Evolutionary conservation across 1,140 invertebrate species (phyloP).

Genomic region (Ladona fulva): DNA sequence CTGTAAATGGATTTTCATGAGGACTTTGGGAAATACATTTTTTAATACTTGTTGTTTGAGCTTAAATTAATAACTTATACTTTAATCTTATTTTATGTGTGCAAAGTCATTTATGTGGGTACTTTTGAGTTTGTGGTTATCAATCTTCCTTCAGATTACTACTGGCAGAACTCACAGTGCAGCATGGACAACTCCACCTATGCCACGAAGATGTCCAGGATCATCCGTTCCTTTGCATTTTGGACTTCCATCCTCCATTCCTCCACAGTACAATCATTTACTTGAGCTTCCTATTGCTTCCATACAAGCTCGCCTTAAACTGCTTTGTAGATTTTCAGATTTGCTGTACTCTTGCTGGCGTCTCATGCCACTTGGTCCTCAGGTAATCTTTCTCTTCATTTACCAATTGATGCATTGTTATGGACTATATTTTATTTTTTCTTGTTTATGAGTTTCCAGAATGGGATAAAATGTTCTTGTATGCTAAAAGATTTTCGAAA

Average conservation of each 20-base stretch:
- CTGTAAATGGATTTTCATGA: too few relatives aligned
- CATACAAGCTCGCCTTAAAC: slow-evolving; percentile 45
- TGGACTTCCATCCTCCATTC: slow-evolving; percentile 44
- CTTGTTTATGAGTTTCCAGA: too few relatives aligned
- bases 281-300: slow-evolving; percentile 40
- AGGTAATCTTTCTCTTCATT: slow-evolving; percentile 23
- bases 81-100: background rate
- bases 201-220: slow-evolving; percentile 39
- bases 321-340: slow-evolving; percentile 54
- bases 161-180: slow-evolving; percentile 54
- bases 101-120: background rate
- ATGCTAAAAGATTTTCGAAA: too few relatives aligned
- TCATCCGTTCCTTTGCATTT: slow-evolving; percentile 41
- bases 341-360: slow-evolving; percentile 53
- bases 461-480: too few relatives aligned
- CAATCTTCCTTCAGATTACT: slow-evolving; percentile 37
- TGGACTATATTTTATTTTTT: too few relatives aligned
- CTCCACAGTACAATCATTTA: slow-evolving; percentile 47
- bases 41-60: too few relatives aligned
- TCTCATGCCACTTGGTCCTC: slow-evolving; percentile 44
- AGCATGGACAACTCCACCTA: slow-evolving; percentile 50
- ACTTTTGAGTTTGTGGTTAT: background rate
- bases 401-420: too few relatives aligned
- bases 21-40: too few relatives aligned
- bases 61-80: too few relatives aligned